Base-by-base conservation (phyloP, 2,888 invertebrate genomes). In the Eulithis testata region DNA sequence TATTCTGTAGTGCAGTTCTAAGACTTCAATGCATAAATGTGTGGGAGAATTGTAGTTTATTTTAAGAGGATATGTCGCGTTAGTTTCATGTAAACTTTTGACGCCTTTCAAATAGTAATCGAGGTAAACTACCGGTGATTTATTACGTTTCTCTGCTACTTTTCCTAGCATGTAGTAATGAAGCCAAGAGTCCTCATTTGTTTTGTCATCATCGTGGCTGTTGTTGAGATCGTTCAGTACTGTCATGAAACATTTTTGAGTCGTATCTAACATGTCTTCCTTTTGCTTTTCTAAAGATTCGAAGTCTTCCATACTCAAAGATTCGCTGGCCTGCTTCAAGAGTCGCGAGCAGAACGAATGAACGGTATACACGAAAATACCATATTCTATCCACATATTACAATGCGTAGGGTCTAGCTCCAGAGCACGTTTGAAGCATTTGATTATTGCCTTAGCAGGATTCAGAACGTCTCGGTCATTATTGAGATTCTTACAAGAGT, bases 111-210 rank as follows among this genome's bases (percentile, higher is more conserved):
- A 91, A 83, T 98, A 99, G 89, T 97, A 96, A 72, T 96, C 94
- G 53, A 98, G 91, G 86, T 96, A 97, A 31, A 95, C 92, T 11
- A 94, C 94, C 0, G 97, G 96, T 63, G 96, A 94, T 71, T 95
- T 95, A 72, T 96, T 95, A 66, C 95, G 94, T 82, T 99, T 99
- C 85, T 99, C 98, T 0, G 96, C 95, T 60, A 98, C 96, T 94
- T 99, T 99, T 0, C 98, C 99, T n/a, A 99, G 91, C 97, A 99
- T 98, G 82, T 98, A 99, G 85, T 97, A 97, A 79, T 97, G 96
- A 44, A 98, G 91, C 99, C 99, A 99, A 64, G 96, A 94, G 81
- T 99, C 98, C 81, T 98, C 98, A 70, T 95, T 95, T 0, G 93
- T 87, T 69, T 94, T 94, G 60, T 95, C 95, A 0, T 92, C 86